These are phyloP conservation scores for Tolypeutes matacus DNA, from an alignment of 2,797 vertebrate species.

Conservation along the genomic window DNA sequence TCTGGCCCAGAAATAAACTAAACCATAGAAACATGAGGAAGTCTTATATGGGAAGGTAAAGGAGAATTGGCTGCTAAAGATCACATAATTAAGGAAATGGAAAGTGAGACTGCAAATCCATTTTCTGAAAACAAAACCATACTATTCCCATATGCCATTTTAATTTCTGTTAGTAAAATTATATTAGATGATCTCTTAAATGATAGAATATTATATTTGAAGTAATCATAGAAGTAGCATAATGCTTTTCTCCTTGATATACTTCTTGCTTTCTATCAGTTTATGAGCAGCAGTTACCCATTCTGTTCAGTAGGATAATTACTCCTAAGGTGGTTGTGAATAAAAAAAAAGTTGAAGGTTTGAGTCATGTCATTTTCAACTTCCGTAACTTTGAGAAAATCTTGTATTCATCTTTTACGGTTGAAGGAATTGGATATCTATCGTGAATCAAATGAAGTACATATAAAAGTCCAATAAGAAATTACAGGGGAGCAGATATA, in stretches of 20 bases:
- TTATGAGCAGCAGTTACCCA: neutral
- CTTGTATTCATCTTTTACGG: neutral
- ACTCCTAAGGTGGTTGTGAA: neutral
- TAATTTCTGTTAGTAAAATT: neutral
- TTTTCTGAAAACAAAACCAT: neutral
- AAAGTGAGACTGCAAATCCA: neutral
- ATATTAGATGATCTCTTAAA: neutral
- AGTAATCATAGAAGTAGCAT: neutral
- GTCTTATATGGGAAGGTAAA: no score
- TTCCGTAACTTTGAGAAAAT: neutral
- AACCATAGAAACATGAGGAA: no score
- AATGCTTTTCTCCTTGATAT: neutral
- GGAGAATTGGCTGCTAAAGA: no score
- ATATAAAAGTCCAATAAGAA: neutral
- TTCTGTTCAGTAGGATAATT: conserved; percentile 10
- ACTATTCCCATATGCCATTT: neutral
- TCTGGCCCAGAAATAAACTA: no score
- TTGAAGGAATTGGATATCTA: neutral
- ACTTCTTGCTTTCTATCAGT: neutral
- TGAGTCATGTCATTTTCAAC: neutral
- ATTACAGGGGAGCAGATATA: neutral
- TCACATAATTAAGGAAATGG: neutral
- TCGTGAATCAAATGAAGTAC: conserved; percentile 18
- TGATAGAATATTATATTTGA: conserved; percentile 4
- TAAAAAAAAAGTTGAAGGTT: neutral